Evolutionary conservation across 2,797 vertebrate species (phyloP).

Genomic region (Rhinatrema bivittatum): DNA sequence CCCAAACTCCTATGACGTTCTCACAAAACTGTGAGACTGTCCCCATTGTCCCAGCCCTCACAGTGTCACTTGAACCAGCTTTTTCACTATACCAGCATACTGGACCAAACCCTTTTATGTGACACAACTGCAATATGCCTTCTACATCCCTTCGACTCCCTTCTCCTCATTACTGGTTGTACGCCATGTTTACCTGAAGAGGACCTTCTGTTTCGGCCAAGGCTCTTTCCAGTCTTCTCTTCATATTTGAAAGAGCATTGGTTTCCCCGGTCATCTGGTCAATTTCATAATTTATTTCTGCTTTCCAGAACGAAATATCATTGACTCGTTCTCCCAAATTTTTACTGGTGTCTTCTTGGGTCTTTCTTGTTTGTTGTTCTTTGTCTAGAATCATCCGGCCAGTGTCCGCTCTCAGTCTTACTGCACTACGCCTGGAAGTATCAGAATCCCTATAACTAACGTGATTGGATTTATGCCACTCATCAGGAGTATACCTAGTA

Average conservation of each 20-base stretch:
- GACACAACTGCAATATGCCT: too few relatives aligned
- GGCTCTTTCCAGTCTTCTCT: constrained; percentile 78
- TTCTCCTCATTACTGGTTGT: too few relatives aligned
- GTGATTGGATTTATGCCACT: constrained; percentile 83
- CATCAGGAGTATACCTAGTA: constrained; percentile 73
- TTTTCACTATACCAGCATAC: too few relatives aligned
- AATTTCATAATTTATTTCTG: constrained; percentile 81
- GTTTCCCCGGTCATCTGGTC: constrained; percentile 86
- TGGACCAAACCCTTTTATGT: too few relatives aligned
- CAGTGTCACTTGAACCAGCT: too few relatives aligned
- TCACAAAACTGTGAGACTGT: too few relatives aligned
- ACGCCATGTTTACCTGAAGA: constrained; percentile 82
- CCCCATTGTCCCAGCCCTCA: too few relatives aligned
- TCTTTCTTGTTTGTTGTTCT: constrained; percentile 71
- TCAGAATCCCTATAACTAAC: constrained; percentile 79
- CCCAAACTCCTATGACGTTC: too few relatives aligned
- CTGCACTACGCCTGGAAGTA: constrained; percentile 68
- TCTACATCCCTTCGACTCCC: too few relatives aligned
- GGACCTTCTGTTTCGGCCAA: constrained; percentile 76
- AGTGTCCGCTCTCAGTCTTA: constrained; percentile 75
- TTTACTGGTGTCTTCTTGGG: constrained; percentile 70
- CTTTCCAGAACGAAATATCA: constrained; percentile 85
- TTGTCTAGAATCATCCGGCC: constrained; percentile 77
- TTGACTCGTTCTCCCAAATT: constrained; percentile 78
- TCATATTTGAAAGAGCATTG: constrained; percentile 65